phyloP scores from a whole-genome alignment of 2,113 vertebrate species.

The Paradoxurus hermaphroditus region DNA sequence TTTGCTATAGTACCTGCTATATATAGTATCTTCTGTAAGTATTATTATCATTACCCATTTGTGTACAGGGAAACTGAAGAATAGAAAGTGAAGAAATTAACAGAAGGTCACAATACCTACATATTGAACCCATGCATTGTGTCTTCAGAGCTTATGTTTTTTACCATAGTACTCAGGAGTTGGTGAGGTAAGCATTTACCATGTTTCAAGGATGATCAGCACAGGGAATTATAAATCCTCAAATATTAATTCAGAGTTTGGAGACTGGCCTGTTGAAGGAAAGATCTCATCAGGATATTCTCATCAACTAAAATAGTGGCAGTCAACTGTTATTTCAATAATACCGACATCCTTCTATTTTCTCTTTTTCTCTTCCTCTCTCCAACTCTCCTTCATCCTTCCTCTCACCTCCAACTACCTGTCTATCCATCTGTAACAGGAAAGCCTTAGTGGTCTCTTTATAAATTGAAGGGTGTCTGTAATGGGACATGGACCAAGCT shows the following conservation, averaged over 20 bases:
- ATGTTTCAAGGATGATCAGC: background rate
- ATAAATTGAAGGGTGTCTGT: background rate
- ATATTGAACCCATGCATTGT: background rate
- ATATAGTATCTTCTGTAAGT: background rate
- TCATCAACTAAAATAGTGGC: background rate
- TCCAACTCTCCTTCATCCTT: background rate
- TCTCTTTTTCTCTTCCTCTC: background rate
- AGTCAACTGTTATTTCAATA: background rate
- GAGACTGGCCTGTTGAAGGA: background rate
- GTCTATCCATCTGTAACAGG: background rate
- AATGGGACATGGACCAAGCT: background rate
- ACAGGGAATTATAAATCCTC: background rate
- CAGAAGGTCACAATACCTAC: background rate
- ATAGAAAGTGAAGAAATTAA: background rate
- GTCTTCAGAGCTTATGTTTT: background rate
- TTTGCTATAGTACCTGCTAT: background rate
- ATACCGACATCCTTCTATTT: background rate
- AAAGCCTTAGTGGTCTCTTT: background rate
- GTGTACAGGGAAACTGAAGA: background rate
- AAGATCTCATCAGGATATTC: background rate
- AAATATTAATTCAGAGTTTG: background rate
- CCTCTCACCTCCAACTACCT: rapidly evolving
- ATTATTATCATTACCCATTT: background rate
- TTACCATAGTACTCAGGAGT: background rate
- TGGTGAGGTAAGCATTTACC: background rate